Conservation (phyloP, 1,140 invertebrate genomes). For the Drosophila aff. region DNA sequence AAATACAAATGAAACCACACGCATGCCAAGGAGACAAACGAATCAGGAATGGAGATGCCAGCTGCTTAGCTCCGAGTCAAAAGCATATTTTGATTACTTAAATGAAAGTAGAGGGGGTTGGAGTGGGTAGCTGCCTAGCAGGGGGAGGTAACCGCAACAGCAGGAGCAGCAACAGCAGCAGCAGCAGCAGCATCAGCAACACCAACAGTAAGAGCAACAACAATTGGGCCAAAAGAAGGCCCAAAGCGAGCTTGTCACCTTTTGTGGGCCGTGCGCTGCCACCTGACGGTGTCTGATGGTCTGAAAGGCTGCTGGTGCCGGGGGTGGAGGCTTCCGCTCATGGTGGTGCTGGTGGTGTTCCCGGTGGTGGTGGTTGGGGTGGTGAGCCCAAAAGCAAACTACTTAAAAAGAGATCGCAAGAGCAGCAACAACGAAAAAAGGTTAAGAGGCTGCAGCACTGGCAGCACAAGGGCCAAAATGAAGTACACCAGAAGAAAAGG, state of each 20-base stretch:
- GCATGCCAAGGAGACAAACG: constrained; percentile 43
- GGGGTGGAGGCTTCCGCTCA: constrained; percentile 1
- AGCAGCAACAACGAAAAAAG: constrained; percentile 60
- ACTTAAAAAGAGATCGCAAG: constrained; percentile 80
- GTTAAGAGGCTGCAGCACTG: constrained; percentile 75
- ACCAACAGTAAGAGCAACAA: constrained; percentile 35
- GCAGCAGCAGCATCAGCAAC: constrained; percentile 4
- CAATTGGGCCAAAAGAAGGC: constrained; percentile 45
- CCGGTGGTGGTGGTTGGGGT: background rate
- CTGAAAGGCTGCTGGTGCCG: background rate
- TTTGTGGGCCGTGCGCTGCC: constrained; percentile 26
- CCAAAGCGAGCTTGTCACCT: constrained; percentile 74
- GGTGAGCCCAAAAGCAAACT: constrained; percentile 75
- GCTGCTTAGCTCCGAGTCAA: constrained; percentile 77
- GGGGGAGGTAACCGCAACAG: constrained; percentile 16
- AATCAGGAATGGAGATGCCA: constrained; percentile 51
- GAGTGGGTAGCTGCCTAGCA: background rate
- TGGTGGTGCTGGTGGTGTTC: background rate
- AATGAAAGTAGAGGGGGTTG: constrained; percentile 58
- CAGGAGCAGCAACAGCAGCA: constrained; percentile 9
- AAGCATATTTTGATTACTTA: constrained; percentile 84
- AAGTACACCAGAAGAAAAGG: constrained; percentile 1
- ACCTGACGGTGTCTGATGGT: constrained; percentile 21
- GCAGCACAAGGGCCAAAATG: constrained; percentile 11
- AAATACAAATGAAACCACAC: constrained; percentile 74